Conservation (phyloP, 2,888 invertebrate species). For the Hypercompe scribonia region DNA sequence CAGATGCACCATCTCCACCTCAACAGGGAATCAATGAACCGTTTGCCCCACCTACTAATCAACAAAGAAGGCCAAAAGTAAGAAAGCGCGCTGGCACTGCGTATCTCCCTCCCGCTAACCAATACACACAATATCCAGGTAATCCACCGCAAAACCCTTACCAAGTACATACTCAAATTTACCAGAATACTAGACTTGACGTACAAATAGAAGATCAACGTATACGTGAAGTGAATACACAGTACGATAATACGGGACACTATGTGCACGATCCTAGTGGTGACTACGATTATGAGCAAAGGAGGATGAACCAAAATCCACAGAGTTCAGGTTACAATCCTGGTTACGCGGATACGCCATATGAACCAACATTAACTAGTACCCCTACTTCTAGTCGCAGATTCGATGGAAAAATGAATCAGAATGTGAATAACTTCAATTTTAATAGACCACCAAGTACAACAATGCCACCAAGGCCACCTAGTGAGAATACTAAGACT, state of each 20-base stretch:
- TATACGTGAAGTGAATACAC: slow-evolving; percentile 73
- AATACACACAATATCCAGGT: slow-evolving; percentile 76
- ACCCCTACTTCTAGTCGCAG: slow-evolving; percentile 78
- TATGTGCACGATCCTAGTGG: slow-evolving; percentile 81
- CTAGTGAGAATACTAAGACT: slow-evolving; percentile 78
- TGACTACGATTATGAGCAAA: slow-evolving; percentile 82
- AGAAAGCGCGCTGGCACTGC: slow-evolving; percentile 81
- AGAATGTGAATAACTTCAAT: slow-evolving; percentile 75
- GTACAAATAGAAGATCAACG: slow-evolving; percentile 77
- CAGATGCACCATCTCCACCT: slow-evolving; percentile 43
- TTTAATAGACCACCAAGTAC: slow-evolving; percentile 67
- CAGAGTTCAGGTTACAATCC: slow-evolving; percentile 69
- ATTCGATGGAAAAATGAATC: slow-evolving; percentile 71
- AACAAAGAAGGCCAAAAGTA: slow-evolving; percentile 71
- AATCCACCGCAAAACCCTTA: slow-evolving; percentile 77
- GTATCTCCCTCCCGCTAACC: slow-evolving; percentile 79
- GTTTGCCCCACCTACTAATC: slow-evolving; percentile 69
- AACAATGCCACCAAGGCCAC: slow-evolving; percentile 59
- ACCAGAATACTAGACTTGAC: slow-evolving; percentile 76
- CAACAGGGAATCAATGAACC: slow-evolving; percentile 62
- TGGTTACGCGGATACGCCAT: slow-evolving; percentile 74
- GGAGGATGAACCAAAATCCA: slow-evolving; percentile 66
- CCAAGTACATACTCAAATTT: slow-evolving; percentile 75
- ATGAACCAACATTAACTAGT: slow-evolving; percentile 69
- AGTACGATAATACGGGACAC: slow-evolving; percentile 77